Conservation (phyloP, 2,113 vertebrate species). For the Odobenus rosmarus region DNA sequence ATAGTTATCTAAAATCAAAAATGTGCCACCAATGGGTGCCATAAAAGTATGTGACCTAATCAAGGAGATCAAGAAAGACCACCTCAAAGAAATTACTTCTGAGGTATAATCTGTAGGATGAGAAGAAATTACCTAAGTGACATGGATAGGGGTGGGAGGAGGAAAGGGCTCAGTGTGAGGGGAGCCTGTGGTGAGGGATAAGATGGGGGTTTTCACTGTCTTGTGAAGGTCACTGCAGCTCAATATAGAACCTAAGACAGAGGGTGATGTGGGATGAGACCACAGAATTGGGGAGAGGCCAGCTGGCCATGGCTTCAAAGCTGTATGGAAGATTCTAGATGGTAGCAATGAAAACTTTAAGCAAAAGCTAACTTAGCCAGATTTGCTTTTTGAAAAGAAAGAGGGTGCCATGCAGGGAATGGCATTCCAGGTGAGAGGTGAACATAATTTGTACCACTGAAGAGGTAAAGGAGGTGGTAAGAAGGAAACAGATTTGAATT, state of each 20-base stretch:
- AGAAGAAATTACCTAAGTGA: neutral
- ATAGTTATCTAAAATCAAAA: neutral
- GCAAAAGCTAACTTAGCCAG: neutral
- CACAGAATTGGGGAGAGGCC: too few relatives aligned
- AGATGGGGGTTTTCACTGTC: neutral
- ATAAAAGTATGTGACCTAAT: too few relatives aligned
- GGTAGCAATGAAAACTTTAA: neutral
- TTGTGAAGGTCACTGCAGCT: neutral
- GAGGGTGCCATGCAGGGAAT: too few relatives aligned
- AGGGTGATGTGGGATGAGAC: neutral
- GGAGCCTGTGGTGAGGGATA: accelerated
- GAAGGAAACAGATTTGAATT: neutral
- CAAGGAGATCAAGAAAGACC: neutral
- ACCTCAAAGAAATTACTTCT: neutral
- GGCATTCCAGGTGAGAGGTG: neutral
- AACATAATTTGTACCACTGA: accelerated
- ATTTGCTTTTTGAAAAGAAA: neutral
- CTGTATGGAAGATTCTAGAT: neutral
- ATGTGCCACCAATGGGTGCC: accelerated
- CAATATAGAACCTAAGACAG: neutral
- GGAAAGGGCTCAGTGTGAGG: accelerated
- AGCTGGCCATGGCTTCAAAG: accelerated
- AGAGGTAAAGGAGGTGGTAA: neutral
- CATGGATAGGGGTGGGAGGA: accelerated
- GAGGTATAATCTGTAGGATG: neutral